Evolutionary conservation across 2,797 vertebrate genomes (phyloP).

Genomic region (Champsocephalus gunnari): DNA sequence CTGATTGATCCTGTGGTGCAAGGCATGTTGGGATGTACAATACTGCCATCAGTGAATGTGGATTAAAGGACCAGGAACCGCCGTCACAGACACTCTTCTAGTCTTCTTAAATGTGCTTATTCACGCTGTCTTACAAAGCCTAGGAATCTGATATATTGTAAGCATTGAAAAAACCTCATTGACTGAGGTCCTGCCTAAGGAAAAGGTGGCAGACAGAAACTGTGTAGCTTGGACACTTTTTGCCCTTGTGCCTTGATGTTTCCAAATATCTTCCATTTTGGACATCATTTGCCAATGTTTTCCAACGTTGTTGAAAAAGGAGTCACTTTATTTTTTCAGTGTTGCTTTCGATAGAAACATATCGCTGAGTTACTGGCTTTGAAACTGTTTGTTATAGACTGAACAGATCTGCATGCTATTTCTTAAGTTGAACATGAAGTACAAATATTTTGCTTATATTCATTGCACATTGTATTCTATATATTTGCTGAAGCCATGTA

Average conservation of each 20-base stretch:
- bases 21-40: constrained; percentile 27
- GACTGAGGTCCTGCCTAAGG: constrained; percentile 8
- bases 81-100: constrained; percentile 2
- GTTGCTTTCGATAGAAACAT: constrained; percentile 24
- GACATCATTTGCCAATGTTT: neutral
- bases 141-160: constrained; percentile 22
- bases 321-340: constrained; percentile 37
- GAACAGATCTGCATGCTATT: constrained; percentile 39
- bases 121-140: constrained; percentile 7
- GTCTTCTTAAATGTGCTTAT: constrained; percentile 16
- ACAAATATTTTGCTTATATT: constrained; percentile 40
- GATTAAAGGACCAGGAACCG: constrained; percentile 32
- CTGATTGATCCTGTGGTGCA: constrained; percentile 6
- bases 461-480: constrained; percentile 49
- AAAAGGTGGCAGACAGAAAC: constrained; percentile 21
- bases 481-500: constrained; percentile 60
- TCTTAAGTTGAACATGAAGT: constrained; percentile 53
- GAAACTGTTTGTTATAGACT: constrained; percentile 33
- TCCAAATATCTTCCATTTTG: constrained; percentile 19
- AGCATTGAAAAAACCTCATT: neutral
- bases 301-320: constrained; percentile 21
- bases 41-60: constrained; percentile 1
- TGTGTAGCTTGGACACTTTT: constrained; percentile 25
- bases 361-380: neutral
- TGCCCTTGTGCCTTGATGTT: constrained; percentile 65